A percentile compares a stretch with the other conserved stretches of the same genome.
These are phyloP conservation scores for Gavialis gangeticus DNA, from an alignment of 2,113 vertebrate species.

Conservation along the genomic window DNA sequence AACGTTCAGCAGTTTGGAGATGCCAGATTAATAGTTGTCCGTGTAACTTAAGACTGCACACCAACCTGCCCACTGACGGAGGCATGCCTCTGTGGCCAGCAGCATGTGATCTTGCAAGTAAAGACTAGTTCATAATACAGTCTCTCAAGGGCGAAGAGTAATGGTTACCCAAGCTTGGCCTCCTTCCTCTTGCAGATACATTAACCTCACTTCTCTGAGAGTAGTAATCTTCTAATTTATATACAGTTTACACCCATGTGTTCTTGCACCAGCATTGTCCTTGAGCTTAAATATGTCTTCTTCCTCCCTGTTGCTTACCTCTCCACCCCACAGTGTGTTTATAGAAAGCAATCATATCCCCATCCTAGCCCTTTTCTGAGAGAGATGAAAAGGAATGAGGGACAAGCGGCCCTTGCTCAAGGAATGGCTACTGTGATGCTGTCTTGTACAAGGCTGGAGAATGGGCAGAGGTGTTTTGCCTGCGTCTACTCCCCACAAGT, in stretches of 20 bases:
- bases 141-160: conserved; percentile 8
- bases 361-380: neutral
- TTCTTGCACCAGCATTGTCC: too few relatives aligned
- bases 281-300: too few relatives aligned
- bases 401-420: neutral
- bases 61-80: neutral
- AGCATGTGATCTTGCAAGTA: neutral
- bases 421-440: neutral
- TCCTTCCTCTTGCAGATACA: neutral
- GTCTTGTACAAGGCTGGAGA: conserved; percentile 27
- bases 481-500: neutral
- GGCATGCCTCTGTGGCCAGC: neutral
- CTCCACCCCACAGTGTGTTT: too few relatives aligned
- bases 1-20: neutral
- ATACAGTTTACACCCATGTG: too few relatives aligned
- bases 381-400: neutral
- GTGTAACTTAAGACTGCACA: fast-evolving
- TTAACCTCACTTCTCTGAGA: too few relatives aligned
- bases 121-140: neutral
- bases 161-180: neutral
- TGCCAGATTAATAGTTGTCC: neutral
- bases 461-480: conserved; percentile 2
- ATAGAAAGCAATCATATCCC: too few relatives aligned
- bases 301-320: too few relatives aligned
- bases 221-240: too few relatives aligned